phyloP scores from a whole-genome alignment of 2,797 vertebrate genomes.

The Hylomyscus alleni region DNA sequence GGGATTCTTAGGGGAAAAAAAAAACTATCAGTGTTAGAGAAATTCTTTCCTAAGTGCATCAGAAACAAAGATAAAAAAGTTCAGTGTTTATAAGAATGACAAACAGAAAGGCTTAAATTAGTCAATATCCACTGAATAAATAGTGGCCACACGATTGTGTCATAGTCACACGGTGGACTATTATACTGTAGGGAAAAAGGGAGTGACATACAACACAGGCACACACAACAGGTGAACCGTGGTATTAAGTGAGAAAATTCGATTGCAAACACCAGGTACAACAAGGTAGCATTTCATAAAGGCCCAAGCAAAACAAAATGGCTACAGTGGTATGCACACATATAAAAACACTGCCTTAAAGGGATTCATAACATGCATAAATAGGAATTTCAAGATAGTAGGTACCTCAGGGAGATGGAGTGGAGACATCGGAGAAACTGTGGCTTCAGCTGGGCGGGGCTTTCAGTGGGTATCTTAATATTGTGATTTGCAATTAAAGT shows the following conservation, averaged over 20 bases:
- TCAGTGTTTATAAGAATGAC: neutral
- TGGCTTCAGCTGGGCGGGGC: constrained; percentile 9
- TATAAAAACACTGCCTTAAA: constrained; percentile 36
- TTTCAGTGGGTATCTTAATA: constrained; percentile 39
- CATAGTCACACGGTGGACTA: neutral
- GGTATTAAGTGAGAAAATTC: constrained; percentile 54
- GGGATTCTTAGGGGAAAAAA: neutral
- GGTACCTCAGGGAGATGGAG: neutral
- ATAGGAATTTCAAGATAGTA: constrained; percentile 27
- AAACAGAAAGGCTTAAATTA: constrained; percentile 24
- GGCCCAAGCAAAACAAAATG: neutral
- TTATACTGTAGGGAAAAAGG: constrained; percentile 16
- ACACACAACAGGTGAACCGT: constrained; percentile 25
- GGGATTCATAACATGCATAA: constrained; percentile 15
- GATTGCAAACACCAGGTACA: neutral
- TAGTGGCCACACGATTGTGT: neutral
- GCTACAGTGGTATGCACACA: neutral
- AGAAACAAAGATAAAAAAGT: constrained; percentile 24
- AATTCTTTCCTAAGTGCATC: constrained; percentile 19
- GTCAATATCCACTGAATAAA: neutral
- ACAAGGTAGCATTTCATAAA: constrained; percentile 32
- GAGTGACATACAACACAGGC: neutral
- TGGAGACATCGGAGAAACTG: neutral
- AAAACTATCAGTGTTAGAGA: constrained; percentile 15
- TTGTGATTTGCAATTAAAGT: constrained; percentile 30